phyloP scores from a whole-genome alignment of 2,113 vertebrate genomes.

The Nematolebias whitei region DNA sequence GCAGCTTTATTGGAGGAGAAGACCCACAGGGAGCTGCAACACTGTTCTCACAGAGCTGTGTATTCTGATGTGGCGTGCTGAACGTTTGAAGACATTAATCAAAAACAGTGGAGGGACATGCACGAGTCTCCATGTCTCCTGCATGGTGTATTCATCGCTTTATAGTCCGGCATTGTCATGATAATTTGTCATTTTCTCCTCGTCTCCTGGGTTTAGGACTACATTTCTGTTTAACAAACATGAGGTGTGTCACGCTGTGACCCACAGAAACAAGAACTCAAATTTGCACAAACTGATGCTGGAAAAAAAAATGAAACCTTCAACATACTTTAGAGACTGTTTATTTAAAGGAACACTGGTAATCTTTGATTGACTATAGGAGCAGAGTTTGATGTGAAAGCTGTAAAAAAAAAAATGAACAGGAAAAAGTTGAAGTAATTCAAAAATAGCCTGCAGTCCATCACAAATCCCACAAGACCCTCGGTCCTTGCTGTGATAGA shows the following conservation, averaged over 20 bases:
- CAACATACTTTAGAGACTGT: constrained; percentile 1
- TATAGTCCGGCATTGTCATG: constrained; percentile 21
- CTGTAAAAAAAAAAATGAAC: constrained; percentile 47
- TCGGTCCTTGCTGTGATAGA: constrained; percentile 4
- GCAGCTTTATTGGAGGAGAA: constrained; percentile 9
- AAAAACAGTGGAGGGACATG: constrained; percentile 36
- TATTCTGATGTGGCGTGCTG: constrained; percentile 16
- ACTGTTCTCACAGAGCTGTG: constrained; percentile 21
- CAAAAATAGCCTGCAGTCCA: constrained; percentile 43
- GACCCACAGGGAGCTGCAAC: constrained; percentile 29
- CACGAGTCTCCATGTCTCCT: background rate
- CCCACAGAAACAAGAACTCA: background rate
- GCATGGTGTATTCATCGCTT: constrained; percentile 24
- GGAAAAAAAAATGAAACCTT: constrained; percentile 5
- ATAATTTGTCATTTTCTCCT: constrained; percentile 40
- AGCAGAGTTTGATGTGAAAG: constrained; percentile 22
- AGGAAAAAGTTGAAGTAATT: constrained; percentile 48
- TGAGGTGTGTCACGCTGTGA: constrained; percentile 21
- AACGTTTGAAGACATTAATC: constrained; percentile 37
- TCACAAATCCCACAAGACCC: constrained; percentile 40
- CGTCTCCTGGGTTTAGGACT: constrained; percentile 28
- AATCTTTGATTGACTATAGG: constrained; percentile 32
- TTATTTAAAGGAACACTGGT: constrained; percentile 24
- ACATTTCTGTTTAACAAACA: constrained; percentile 1
- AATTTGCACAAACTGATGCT: constrained; percentile 14